A percentile compares a stretch with the other conserved stretches of the same genome.
These are phyloP conservation scores for Drosophila elegans DNA, from an alignment of 1,140 invertebrate species.

Conservation along the genomic window DNA sequence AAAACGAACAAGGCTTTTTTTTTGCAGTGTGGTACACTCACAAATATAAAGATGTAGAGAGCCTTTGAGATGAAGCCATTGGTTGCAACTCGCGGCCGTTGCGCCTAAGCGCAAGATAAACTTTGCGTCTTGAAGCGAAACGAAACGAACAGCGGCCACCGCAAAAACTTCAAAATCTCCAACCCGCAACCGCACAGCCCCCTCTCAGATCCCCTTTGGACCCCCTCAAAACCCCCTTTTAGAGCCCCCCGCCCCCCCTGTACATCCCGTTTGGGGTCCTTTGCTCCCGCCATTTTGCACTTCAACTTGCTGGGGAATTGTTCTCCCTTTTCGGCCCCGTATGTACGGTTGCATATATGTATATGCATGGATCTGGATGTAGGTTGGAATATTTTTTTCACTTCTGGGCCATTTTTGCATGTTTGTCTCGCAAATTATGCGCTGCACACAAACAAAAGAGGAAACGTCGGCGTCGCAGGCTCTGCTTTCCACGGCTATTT, in stretches of 20 bases:
- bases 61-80: constrained; percentile 60
- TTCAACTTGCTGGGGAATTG: constrained; percentile 65
- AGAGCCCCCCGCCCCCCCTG: neutral
- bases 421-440: constrained; percentile 82
- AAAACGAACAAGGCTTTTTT: neutral
- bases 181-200: constrained; percentile 19
- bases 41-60: constrained; percentile 13
- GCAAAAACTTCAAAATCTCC: constrained; percentile 50
- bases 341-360: constrained; percentile 41
- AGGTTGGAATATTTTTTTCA: constrained; percentile 58
- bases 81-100: constrained; percentile 47
- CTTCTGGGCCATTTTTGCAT: constrained; percentile 80
- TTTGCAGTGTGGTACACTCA: constrained; percentile 14
- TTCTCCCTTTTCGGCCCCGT: constrained; percentile 48
- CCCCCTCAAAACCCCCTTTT: neutral
- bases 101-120: constrained; percentile 75
- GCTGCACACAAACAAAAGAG: constrained; percentile 80
- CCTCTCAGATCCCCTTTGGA: neutral
- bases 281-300: constrained; percentile 69
- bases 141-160: constrained; percentile 50
- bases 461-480: constrained; percentile 46
- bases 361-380: constrained; percentile 31
- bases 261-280: constrained; percentile 23
- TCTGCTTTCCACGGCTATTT: constrained; percentile 53
- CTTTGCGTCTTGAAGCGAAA: constrained; percentile 72